Evolutionary conservation across 1,140 invertebrate genomes (phyloP).

Genomic region (Bombus waltoni): DNA sequence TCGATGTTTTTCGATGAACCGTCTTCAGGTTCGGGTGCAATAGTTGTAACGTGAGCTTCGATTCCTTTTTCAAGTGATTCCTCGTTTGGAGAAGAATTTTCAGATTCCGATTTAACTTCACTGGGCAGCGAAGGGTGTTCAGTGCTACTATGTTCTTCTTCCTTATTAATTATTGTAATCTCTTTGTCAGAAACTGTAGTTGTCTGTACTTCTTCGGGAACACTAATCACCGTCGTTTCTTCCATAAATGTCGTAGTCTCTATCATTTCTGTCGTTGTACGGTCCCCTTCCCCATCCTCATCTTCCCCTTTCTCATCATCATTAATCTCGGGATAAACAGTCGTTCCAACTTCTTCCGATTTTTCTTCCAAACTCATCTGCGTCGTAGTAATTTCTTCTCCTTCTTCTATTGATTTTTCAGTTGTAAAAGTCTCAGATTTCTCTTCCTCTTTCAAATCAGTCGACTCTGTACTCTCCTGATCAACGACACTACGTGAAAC

Average conservation of each 20-base stretch:
- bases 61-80: background rate
- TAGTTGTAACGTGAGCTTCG: background rate
- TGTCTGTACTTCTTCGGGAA: constrained; percentile 12
- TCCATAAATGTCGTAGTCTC: constrained; percentile 34
- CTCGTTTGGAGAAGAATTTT: background rate
- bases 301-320: background rate
- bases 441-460: background rate
- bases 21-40: background rate
- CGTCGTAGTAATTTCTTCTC: constrained; percentile 7
- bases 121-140: background rate
- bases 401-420: background rate
- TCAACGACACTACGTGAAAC: background rate
- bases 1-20: background rate
- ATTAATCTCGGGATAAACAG: background rate
- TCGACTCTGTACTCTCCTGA: background rate
- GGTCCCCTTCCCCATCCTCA: constrained; percentile 19
- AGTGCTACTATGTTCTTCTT: background rate
- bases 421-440: background rate
- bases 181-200: background rate
- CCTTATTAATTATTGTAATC: background rate
- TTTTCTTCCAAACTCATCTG: background rate
- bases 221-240: background rate
- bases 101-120: background rate
- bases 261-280: constrained; percentile 14
- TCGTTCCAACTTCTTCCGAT: constrained; percentile 1